A percentile compares a stretch with the other conserved stretches of the same genome.
phyloP scores from a whole-genome alignment of 1,140 invertebrate species.

The Drosophila triauraria region DNA sequence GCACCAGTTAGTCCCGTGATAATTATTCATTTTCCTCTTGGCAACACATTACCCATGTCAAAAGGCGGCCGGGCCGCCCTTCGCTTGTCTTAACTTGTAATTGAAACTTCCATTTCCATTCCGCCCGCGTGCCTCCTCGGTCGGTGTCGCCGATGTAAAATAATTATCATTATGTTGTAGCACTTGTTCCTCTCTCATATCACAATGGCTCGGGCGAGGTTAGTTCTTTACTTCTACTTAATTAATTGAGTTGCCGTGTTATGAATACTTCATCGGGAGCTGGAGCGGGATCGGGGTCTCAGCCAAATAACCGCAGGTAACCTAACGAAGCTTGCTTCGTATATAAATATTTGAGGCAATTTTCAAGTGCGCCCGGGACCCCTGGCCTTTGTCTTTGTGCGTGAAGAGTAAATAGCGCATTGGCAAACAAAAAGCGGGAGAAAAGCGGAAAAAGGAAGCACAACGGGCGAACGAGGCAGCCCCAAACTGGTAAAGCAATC shows the following conservation, averaged over 20 bases:
- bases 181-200: constrained; percentile 46
- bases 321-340: constrained; percentile 58
- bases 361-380: constrained; percentile 68
- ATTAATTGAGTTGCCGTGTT: constrained; percentile 79
- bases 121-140: not conserved
- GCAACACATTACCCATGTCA: constrained; percentile 68
- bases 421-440: constrained; percentile 61
- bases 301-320: constrained; percentile 76
- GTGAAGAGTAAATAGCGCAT: constrained; percentile 73
- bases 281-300: constrained; percentile 17
- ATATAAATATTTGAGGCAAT: constrained; percentile 79
- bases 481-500: constrained; percentile 74
- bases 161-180: constrained; percentile 71
- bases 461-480: constrained; percentile 5
- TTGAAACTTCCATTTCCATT: constrained; percentile 54
- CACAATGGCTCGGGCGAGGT: constrained; percentile 39
- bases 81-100: constrained; percentile 62
- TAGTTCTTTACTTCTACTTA: constrained; percentile 67
- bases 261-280: constrained; percentile 69
- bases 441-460: constrained; percentile 35
- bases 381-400: constrained; percentile 79
- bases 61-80: constrained; percentile 31
- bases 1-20: constrained; percentile 24
- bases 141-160: constrained; percentile 55
- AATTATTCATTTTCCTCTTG: constrained; percentile 62